Conservation (phyloP, 2,888 invertebrate species). For the Periphyllus acericola region DNA sequence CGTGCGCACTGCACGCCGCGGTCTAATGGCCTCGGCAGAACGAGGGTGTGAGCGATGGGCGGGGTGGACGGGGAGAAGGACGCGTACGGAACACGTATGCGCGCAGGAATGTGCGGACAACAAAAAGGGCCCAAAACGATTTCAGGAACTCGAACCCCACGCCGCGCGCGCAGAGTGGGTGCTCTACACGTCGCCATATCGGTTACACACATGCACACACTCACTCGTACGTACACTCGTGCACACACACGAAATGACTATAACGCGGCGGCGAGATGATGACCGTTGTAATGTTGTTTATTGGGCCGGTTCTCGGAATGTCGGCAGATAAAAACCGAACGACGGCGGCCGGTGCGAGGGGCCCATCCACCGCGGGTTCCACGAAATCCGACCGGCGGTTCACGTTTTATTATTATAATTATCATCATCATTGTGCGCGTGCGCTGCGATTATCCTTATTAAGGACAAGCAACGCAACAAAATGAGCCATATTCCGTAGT, state of each 20-base stretch:
- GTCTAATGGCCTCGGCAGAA: too few relatives aligned
- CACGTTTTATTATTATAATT: neutral
- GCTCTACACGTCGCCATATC: conserved; percentile 7
- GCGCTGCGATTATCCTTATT: too few relatives aligned
- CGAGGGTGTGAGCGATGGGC: neutral
- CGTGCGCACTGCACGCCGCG: too few relatives aligned
- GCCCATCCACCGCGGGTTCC: conserved; percentile 31
- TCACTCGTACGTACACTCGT: neutral
- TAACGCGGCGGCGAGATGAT: conserved; percentile 36
- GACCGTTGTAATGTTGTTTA: conserved; percentile 60
- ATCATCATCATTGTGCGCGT: too few relatives aligned
- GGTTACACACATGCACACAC: conserved; percentile 33
- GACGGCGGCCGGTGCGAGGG: neutral
- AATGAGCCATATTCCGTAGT: too few relatives aligned
- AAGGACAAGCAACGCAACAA: too few relatives aligned
- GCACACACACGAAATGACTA: conserved; percentile 8
- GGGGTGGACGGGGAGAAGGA: neutral
- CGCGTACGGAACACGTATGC: neutral
- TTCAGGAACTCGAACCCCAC: conserved; percentile 42
- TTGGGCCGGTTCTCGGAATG: conserved; percentile 61
- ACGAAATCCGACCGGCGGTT: conserved; percentile 34
- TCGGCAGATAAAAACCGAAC: conserved; percentile 60
- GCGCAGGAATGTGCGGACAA: conserved; percentile 28
- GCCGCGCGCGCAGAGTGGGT: neutral
- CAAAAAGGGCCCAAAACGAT: conserved; percentile 40